These are phyloP conservation scores for Brachyptera putata DNA, from an alignment of 2,888 invertebrate genomes.

Conservation along the genomic window DNA sequence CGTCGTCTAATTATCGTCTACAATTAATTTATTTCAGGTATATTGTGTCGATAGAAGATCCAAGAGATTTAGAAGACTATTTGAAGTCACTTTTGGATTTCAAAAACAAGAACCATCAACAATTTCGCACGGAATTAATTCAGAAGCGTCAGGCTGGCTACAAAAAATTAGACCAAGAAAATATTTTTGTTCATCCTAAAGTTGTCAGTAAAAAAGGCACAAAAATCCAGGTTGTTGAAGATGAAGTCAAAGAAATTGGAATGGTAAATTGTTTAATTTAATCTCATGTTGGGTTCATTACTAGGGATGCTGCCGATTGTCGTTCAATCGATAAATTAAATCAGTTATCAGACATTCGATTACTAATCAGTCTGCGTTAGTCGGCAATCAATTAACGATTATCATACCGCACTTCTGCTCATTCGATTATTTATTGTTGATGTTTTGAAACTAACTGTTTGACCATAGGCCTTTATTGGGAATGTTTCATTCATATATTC, in stretches of 20 bases:
- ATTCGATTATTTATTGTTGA: too few relatives aligned
- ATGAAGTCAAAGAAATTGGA: not conserved
- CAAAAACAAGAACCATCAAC: constrained; percentile 59
- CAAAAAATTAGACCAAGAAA: not conserved
- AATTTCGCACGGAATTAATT: constrained; percentile 59
- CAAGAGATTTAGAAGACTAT: constrained; percentile 70
- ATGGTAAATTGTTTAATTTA: not conserved
- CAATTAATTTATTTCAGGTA: constrained; percentile 55
- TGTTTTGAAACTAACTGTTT: too few relatives aligned
- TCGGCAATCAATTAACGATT: too few relatives aligned
- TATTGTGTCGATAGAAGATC: constrained; percentile 65
- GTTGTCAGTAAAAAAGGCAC: not conserved
- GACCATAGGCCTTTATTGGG: too few relatives aligned
- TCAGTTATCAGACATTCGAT: too few relatives aligned
- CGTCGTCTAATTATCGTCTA: too few relatives aligned
- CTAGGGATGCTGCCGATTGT: not conserved
- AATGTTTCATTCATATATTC: too few relatives aligned
- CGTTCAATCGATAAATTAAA: not conserved
- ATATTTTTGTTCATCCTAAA: not conserved
- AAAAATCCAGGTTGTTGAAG: not conserved
- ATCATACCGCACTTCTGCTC: too few relatives aligned
- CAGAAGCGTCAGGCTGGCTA: constrained; percentile 23
- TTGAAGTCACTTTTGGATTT: constrained; percentile 69
- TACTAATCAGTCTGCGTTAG: too few relatives aligned
- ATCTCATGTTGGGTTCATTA: not conserved